Percentiles rank a stretch among this genome's conserved stretches.
phyloP scores from a whole-genome alignment of 2,888 invertebrate species.

The Leptopilina myrica region DNA sequence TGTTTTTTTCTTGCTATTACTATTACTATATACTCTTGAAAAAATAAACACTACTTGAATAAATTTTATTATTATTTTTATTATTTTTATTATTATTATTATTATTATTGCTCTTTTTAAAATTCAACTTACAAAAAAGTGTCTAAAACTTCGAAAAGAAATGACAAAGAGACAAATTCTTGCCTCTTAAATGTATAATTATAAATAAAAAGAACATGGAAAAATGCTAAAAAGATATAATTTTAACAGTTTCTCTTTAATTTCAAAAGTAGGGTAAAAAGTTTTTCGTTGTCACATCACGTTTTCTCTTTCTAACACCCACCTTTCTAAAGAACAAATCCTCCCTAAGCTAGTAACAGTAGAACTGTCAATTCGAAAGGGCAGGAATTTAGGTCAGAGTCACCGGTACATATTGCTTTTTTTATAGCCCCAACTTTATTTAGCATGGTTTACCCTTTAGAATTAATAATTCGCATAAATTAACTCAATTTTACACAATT shows the following conservation, averaged over 20 bases:
- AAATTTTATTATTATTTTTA: too few relatives aligned
- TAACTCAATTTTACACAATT: background rate
- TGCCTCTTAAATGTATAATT: too few relatives aligned
- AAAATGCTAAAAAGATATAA: background rate
- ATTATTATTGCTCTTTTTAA: too few relatives aligned
- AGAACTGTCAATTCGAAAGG: slow-evolving; percentile 33
- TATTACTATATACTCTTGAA: too few relatives aligned
- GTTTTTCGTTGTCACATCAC: slow-evolving; percentile 28
- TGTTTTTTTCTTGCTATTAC: too few relatives aligned
- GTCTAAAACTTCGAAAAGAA: background rate
- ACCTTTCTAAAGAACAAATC: slow-evolving; percentile 24
- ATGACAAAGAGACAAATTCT: too few relatives aligned
- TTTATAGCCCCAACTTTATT: background rate
- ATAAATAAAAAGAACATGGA: background rate
- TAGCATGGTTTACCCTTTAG: background rate
- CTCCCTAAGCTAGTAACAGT: slow-evolving; percentile 38
- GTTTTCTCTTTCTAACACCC: slow-evolving; percentile 27
- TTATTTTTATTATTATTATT: too few relatives aligned
- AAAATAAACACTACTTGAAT: too few relatives aligned
- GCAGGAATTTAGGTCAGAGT: slow-evolving; percentile 34
- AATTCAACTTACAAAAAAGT: too few relatives aligned
- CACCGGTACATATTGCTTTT: slow-evolving; percentile 11
- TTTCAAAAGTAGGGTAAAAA: slow-evolving; percentile 27
- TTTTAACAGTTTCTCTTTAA: slow-evolving; percentile 1
- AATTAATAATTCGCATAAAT: slow-evolving; percentile 6